Base-by-base conservation (phyloP, 2,113 vertebrate genomes). In the Poecilia latipinna region DNA sequence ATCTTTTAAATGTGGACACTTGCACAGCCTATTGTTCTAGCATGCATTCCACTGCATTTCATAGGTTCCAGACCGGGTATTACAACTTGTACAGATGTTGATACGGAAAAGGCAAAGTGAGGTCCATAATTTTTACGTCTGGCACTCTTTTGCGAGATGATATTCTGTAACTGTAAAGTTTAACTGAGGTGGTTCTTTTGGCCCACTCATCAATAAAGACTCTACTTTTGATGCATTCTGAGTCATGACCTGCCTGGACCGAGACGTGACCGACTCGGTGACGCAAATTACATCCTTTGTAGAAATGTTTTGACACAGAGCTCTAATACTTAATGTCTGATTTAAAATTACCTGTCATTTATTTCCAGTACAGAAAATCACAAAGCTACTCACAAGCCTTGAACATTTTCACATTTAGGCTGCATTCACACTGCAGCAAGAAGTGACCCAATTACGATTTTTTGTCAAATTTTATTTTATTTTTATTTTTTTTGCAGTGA, bases 121-220 rank as follows among this genome's bases (percentile, higher is more conserved):
- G 85, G 82, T 90, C 82, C 82, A 84, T 89, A 31, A 86, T 91
- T 93, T 92, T 91, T 86, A 89, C 69, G 75, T 91, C 88, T 88
- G 90, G 89, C 88, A 80, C 87, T 90, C 80, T 73, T 90, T 91
- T 61, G 84, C 88, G 65, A 90, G 89, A 90, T 88, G 87, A 92
- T 89, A 86, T 89, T 89, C 88, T 92, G 90, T 93, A 89, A 91
- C 90, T 94, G 93, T 94, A 94, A 90, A 93, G 91, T 93, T 91
- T 79, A 90, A 85, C 88, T 89, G 90, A 93, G 88, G 90, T 90
- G 93, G 91, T 90, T 92, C 86, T 93, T 42, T 94, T 92, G 93
- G 78, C 85, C 92, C 90, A 90, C 92, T 92, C 91, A 91, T 91
- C 90, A 94, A 94, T 94, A 94, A 94, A 94, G 91, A 93, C 90